phyloP scores from a whole-genome alignment of 1,140 invertebrate species.

The Drosophila pandora region DNA sequence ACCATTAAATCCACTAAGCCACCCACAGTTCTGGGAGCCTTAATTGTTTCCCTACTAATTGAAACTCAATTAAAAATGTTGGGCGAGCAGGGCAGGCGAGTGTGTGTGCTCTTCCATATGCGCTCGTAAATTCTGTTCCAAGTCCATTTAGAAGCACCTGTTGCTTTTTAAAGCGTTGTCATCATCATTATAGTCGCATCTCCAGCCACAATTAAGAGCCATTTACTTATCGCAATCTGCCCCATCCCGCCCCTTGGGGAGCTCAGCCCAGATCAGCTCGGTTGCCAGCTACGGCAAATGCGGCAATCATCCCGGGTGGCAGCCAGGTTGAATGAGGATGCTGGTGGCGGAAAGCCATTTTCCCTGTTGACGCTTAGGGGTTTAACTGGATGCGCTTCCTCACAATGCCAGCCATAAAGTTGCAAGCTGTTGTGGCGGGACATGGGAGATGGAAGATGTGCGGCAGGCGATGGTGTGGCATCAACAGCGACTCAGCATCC shows the following conservation, averaged over 20 bases:
- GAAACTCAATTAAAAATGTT: constrained; percentile 29
- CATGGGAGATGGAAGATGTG: too few species aligned
- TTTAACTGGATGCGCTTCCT: constrained; percentile 33
- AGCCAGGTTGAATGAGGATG: constrained; percentile 19
- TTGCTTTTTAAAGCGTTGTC: constrained; percentile 40
- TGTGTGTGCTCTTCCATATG: constrained; percentile 8
- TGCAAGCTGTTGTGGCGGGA: constrained; percentile 36
- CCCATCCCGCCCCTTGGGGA: constrained; percentile 13
- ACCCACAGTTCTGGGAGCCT: constrained; percentile 2
- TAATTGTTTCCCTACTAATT: constrained; percentile 26
- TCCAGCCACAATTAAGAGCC: constrained; percentile 55
- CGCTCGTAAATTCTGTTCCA: constrained; percentile 21
- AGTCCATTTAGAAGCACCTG: constrained; percentile 54
- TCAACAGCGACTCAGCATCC: constrained; percentile 12
- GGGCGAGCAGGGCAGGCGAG: constrained; percentile 3
- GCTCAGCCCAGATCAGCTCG: constrained; percentile 10
- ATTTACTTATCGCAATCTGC: constrained; percentile 66
- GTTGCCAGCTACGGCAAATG: constrained; percentile 8
- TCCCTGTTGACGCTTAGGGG: constrained; percentile 64
- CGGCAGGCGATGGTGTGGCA: constrained; percentile 13
- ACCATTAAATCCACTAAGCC: constrained; percentile 20
- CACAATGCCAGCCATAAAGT: constrained; percentile 60
- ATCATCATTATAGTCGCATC: constrained; percentile 39
- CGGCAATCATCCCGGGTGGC: constrained; percentile 20
- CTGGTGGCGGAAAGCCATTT: constrained; percentile 66